Conservation (phyloP, 2,113 vertebrate species). For the Nothoprocta pentlandii region DNA sequence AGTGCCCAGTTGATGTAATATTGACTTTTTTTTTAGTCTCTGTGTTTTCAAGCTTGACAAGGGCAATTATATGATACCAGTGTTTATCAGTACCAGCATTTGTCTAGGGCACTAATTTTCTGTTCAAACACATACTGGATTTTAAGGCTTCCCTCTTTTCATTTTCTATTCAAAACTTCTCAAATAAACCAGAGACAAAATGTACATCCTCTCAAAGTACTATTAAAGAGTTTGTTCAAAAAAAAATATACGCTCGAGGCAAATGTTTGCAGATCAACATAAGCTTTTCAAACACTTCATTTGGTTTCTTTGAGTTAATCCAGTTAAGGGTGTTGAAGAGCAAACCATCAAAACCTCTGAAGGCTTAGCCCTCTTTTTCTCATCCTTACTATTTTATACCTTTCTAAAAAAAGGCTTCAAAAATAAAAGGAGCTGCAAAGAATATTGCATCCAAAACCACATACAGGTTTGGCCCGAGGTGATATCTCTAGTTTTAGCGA, state of each 20-base stretch:
- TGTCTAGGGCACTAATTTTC: background rate
- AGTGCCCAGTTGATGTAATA: constrained; percentile 55
- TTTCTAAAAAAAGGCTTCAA: constrained; percentile 43
- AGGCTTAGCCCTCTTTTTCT: constrained; percentile 35
- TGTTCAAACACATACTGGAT: background rate
- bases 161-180: constrained; percentile 10
- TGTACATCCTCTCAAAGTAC: background rate
- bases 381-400: constrained; percentile 24
- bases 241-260: background rate
- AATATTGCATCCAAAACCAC: constrained; percentile 30
- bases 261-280: constrained; percentile 29
- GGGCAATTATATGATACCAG: constrained; percentile 45
- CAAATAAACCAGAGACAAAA: background rate
- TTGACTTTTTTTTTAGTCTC: constrained; percentile 75
- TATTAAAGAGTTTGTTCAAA: background rate
- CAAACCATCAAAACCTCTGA: constrained; percentile 36
- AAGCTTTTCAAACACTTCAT: constrained; percentile 52
- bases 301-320: constrained; percentile 56
- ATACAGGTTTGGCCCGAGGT: background rate
- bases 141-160: background rate
- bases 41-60: constrained; percentile 68
- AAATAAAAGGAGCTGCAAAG: constrained; percentile 34
- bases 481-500: constrained; percentile 46
- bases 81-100: constrained; percentile 39
- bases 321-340: constrained; percentile 29